Conservation (phyloP, 2,888 invertebrate species). For the Drosophila histrio region DNA sequence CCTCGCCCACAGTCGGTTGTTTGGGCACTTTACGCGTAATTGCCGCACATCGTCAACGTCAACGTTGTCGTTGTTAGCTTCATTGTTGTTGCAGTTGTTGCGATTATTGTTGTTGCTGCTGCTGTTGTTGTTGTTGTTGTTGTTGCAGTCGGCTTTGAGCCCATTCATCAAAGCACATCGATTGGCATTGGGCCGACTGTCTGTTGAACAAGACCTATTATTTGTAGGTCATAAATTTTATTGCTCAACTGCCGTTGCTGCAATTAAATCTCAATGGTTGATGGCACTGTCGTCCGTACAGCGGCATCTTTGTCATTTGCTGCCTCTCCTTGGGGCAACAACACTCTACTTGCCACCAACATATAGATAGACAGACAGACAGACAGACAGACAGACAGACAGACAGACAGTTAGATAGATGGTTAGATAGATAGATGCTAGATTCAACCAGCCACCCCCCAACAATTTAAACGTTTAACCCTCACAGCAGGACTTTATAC, state of each 20-base stretch:
- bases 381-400: not conserved
- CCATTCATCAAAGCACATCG: constrained; percentile 70
- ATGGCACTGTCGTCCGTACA: constrained; percentile 1
- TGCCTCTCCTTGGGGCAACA: constrained; percentile 14
- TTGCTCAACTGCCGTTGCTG: constrained; percentile 82
- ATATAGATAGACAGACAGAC: not conserved
- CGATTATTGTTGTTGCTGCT: constrained; percentile 15
- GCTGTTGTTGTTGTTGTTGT: constrained; percentile 13
- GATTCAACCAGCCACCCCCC: not conserved
- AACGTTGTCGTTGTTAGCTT: constrained; percentile 6
- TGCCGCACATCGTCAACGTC: constrained; percentile 62
- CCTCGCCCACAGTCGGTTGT: constrained; percentile 38
- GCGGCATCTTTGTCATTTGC: constrained; percentile 69
- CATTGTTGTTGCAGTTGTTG: constrained; percentile 21
- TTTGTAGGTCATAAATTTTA: constrained; percentile 84
- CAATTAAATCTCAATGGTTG: constrained; percentile 82
- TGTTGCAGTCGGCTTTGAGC: constrained; percentile 37
- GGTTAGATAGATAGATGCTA: not conserved
- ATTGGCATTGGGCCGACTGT: constrained; percentile 46
- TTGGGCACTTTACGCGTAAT: constrained; percentile 69
- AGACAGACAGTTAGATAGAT: not conserved
- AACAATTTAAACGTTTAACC: constrained; percentile 6
- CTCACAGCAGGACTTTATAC: constrained; percentile 11
- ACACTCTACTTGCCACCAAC: not conserved
- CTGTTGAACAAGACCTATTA: constrained; percentile 77